Percentiles rank a stretch among this genome's conserved stretches.
Conservation (phyloP, 1,140 invertebrate species). For the Andrena cerasifolii region DNA sequence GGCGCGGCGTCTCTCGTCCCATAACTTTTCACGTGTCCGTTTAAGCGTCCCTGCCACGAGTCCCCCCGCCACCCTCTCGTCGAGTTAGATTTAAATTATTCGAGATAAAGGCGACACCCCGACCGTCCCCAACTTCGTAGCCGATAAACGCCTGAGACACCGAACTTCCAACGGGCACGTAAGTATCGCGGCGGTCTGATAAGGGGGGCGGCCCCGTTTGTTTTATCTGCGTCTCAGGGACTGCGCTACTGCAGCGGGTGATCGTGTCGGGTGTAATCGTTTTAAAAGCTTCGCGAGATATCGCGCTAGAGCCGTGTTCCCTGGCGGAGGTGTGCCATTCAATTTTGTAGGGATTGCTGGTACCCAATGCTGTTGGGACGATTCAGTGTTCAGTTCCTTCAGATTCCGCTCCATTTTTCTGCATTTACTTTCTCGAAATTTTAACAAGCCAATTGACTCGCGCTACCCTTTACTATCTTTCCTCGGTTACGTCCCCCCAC, state of each 20-base stretch:
- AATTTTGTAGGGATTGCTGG: no score
- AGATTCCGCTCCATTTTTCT: no score
- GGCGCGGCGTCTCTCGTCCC: slow-evolving; percentile 1
- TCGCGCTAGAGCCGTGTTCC: no score
- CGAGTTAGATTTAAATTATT: slow-evolving; percentile 9
- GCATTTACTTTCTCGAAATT: no score
- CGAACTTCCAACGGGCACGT: slow-evolving; percentile 1
- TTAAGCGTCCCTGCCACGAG: slow-evolving; percentile 27
- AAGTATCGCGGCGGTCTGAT: neutral
- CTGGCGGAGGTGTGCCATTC: no score
- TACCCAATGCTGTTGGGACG: no score
- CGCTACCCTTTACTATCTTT: no score
- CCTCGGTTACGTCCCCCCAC: no score
- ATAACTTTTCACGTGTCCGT: slow-evolving; percentile 35
- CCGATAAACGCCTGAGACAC: neutral
- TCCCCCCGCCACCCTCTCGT: no score
- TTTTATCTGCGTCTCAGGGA: neutral
- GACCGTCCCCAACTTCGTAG: neutral
- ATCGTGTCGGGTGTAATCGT: neutral
- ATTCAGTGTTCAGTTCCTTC: no score
- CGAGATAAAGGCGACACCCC: neutral
- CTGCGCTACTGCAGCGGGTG: neutral
- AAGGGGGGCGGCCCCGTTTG: neutral
- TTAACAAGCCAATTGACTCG: no score
- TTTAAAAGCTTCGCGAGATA: neutral